Evolutionary conservation across 2,113 vertebrate species (phyloP).

Genomic region (Triplophysa rosa): DNA sequence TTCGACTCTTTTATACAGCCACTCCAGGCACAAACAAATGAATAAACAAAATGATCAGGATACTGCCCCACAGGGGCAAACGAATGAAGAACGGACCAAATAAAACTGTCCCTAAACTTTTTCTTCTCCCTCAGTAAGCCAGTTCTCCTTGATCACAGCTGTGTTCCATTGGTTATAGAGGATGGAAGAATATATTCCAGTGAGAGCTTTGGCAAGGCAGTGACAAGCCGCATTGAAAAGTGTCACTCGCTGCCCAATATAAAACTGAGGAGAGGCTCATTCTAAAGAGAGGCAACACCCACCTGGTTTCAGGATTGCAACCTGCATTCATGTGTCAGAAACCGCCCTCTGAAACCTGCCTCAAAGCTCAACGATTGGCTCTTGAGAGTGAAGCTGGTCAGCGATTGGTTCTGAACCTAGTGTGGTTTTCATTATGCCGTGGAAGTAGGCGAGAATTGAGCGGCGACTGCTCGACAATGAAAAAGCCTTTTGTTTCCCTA

Average conservation of each 20-base stretch:
- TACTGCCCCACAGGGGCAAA: slow-evolving; percentile 33
- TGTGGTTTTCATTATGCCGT: slow-evolving; percentile 48
- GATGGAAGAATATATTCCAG: slow-evolving; percentile 15
- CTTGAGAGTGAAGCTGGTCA: slow-evolving; percentile 5
- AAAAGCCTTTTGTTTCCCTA: slow-evolving; percentile 42
- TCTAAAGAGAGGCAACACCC: slow-evolving; percentile 56
- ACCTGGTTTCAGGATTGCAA: slow-evolving; percentile 71
- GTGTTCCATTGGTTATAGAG: not conserved
- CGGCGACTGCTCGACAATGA: slow-evolving; percentile 18
- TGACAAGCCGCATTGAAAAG: slow-evolving; percentile 38
- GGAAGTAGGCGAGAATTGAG: slow-evolving; percentile 50
- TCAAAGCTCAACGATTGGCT: slow-evolving; percentile 63
- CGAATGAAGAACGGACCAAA: not conserved
- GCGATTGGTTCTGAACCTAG: slow-evolving; percentile 52
- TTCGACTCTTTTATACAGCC: not conserved
- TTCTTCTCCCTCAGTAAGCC: slow-evolving; percentile 13
- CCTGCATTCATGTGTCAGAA: slow-evolving; percentile 65
- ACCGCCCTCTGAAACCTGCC: slow-evolving; percentile 60
- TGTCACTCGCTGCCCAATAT: slow-evolving; percentile 62
- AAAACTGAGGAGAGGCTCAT: slow-evolving; percentile 54
- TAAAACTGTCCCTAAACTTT: not conserved
- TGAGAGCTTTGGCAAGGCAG: slow-evolving; percentile 27
- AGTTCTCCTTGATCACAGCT: slow-evolving; percentile 8
- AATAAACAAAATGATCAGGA: not conserved
- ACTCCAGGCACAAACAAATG: not conserved